Evolutionary conservation across 2,888 invertebrate genomes (phyloP).

Genomic region (Biston stratarius): DNA sequence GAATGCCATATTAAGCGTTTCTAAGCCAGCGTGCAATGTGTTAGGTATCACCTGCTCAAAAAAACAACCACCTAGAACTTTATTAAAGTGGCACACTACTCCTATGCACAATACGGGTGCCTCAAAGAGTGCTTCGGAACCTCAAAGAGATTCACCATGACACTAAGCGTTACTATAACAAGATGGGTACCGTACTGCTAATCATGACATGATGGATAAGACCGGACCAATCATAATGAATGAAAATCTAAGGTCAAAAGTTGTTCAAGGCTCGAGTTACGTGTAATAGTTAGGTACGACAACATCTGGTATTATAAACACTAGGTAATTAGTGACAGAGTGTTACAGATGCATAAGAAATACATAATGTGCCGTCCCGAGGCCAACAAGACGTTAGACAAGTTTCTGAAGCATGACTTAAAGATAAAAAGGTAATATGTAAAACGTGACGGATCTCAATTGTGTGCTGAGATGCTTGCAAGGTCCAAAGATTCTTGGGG

Average conservation of each 20-base stretch:
- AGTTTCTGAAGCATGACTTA: background rate
- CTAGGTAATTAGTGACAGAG: background rate
- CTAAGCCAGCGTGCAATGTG: no score
- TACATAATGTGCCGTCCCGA: background rate
- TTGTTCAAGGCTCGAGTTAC: background rate
- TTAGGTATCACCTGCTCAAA: no score
- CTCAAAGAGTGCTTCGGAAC: no score
- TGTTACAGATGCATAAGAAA: background rate
- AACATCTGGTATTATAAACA: background rate
- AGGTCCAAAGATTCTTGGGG: background rate
- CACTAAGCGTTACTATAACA: no score
- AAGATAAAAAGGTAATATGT: background rate
- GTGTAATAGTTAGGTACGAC: background rate
- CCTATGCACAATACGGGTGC: no score
- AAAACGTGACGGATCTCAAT: background rate
- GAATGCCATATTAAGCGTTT: no score
- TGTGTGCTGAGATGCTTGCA: background rate
- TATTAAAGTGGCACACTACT: no score
- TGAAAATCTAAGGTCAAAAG: conserved; percentile 2
- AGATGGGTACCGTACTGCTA: no score
- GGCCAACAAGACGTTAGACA: background rate
- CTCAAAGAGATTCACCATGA: no score
- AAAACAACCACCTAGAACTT: background rate
- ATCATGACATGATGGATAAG: no score
- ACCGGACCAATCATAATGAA: background rate